These are phyloP conservation scores for Agrochola lychnidis DNA, from an alignment of 2,888 invertebrate genomes.

Conservation along the genomic window DNA sequence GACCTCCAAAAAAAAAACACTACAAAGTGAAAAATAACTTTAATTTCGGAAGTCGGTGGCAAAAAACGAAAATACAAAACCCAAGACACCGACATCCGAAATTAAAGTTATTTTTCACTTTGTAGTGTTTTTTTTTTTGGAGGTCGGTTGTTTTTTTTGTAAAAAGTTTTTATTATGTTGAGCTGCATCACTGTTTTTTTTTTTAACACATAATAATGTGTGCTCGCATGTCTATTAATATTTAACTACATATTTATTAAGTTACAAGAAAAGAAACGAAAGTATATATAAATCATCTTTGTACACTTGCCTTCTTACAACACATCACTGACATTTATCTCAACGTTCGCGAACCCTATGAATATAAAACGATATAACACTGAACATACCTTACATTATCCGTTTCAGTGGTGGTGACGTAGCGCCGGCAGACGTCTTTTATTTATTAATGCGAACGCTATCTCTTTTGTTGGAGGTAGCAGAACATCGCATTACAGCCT, in stretches of 20 bases:
- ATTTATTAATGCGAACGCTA: constrained; percentile 46
- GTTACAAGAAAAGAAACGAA: no score
- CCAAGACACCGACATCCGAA: no score
- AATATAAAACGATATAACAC: constrained; percentile 52
- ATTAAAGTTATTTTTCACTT: no score
- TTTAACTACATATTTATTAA: neutral
- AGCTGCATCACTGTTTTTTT: neutral
- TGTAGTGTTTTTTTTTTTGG: no score
- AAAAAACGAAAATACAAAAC: no score
- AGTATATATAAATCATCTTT: constrained; percentile 4
- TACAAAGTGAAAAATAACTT: no score
- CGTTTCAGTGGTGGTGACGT: constrained; percentile 40
- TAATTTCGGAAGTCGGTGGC: no score
- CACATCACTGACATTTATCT: constrained; percentile 34
- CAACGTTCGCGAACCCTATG: constrained; percentile 30
- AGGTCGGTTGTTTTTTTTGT: no score
- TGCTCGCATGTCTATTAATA: neutral
- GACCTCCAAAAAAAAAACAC: no score
- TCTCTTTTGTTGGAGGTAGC: constrained; percentile 32
- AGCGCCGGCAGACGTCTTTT: constrained; percentile 38
- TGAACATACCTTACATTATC: constrained; percentile 43
- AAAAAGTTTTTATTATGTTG: no score
- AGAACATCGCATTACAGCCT: constrained; percentile 6
- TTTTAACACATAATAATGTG: neutral
- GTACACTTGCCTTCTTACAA: neutral